A percentile compares a stretch with the other conserved stretches of the same genome.
Conservation (phyloP, 2,888 invertebrate genomes). For the Nomada goodeniana region DNA sequence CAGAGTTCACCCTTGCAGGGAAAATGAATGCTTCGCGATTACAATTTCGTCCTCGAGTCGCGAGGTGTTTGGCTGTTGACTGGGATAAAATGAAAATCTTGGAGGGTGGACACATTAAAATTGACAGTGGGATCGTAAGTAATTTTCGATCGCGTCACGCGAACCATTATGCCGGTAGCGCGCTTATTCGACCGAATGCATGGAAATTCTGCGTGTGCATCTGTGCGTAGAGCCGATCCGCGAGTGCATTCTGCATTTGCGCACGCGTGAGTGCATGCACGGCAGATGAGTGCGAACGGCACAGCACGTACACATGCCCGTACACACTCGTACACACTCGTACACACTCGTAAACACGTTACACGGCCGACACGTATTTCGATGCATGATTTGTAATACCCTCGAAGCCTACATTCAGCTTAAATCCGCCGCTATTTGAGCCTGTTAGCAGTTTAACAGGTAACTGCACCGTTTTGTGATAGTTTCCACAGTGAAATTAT, state of each 20-base stretch:
- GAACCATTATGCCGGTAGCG: conserved; percentile 23
- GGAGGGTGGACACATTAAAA: conserved; percentile 2
- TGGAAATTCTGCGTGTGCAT: conserved; percentile 62
- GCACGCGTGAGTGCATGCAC: conserved; percentile 39
- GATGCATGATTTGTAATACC: conserved; percentile 73
- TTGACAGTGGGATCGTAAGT: conserved; percentile 23
- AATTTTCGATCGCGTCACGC: conserved; percentile 42
- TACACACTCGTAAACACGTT: conserved; percentile 28
- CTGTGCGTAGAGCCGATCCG: conserved; percentile 48
- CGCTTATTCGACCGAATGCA: conserved; percentile 48
- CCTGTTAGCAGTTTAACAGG: conserved; percentile 71
- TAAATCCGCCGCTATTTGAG: conserved; percentile 70
- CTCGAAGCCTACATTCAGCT: conserved; percentile 69
- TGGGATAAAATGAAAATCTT: conserved; percentile 11
- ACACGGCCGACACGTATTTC: conserved; percentile 47
- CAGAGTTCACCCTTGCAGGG: not conserved
- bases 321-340: conserved; percentile 35
- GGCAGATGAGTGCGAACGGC: conserved; percentile 45
- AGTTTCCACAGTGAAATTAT: conserved; percentile 64
- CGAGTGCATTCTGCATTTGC: conserved; percentile 38
- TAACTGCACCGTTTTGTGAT: conserved; percentile 67
- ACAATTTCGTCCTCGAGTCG: not conserved
- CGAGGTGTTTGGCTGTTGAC: not conserved
- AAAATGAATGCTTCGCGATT: not conserved
- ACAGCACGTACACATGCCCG: conserved; percentile 14